A percentile compares a stretch with the other conserved stretches of the same genome.
These are phyloP conservation scores for Aphis gossypii DNA, from an alignment of 1,140 invertebrate species.

Conservation along the genomic window DNA sequence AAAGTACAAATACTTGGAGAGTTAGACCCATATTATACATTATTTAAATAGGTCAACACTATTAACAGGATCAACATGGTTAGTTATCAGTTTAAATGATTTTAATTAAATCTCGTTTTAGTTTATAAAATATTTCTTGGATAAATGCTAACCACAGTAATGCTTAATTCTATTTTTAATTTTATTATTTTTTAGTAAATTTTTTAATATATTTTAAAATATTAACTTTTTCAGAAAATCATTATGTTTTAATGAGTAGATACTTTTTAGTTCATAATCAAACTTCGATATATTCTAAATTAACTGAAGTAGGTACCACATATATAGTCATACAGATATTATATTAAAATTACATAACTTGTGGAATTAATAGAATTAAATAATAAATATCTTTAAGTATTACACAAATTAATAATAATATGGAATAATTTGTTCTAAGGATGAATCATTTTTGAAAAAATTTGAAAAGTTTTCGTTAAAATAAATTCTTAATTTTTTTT, in stretches of 20 bases:
- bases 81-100: background rate
- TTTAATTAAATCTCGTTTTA: background rate
- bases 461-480: background rate
- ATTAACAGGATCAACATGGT: background rate
- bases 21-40: background rate
- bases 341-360: background rate
- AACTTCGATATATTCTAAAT: background rate
- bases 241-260: background rate
- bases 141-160: background rate
- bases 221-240: background rate
- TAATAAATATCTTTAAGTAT: background rate
- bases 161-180: background rate
- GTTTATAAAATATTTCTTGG: background rate
- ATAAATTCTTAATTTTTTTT: background rate
- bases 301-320: background rate
- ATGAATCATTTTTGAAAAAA: background rate
- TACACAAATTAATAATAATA: background rate
- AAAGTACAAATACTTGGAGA: background rate
- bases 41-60: background rate
- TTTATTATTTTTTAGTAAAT: background rate
- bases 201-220: background rate
- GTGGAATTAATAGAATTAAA: background rate
- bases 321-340: background rate
- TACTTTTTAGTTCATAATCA: background rate
- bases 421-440: background rate